Evolutionary conservation across 2,113 vertebrate species (phyloP), one percentile per base, ranked within the genome.

Genomic region (Cyanoderma ruficeps): DNA sequence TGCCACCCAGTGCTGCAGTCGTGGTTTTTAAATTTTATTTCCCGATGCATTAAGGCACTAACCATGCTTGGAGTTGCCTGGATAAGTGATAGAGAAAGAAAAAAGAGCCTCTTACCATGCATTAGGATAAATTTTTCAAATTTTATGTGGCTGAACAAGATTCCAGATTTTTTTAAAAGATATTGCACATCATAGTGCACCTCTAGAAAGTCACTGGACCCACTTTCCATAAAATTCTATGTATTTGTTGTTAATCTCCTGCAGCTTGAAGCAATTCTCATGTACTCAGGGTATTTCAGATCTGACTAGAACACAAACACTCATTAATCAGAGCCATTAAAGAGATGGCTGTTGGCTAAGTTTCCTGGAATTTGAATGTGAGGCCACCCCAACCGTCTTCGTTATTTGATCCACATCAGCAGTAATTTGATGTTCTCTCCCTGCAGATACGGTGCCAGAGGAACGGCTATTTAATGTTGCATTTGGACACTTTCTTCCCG

Each of bases 401-500:
- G 12, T 65, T 83, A 90, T 57, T 96, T 52, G 89, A 94, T 86
- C 83, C 89, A 61, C 70, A 91, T 78, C 85, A 95, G 68, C 92
- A 84, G 55, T 92, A 90, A 95, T 93, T 61, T 60, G 90, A 91
- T 91, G 64, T 87, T 92, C 77, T 95, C 87, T 96, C 79, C 52
- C 83, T 93, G 47, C 90, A 98, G 98, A 98, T 7, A 98, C 98
- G 9, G 67, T 97, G 91, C 97, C 97, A 31, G 79, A 97, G 53
- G 97, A 98, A 78, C 63, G 69, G 68, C 42, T 96, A 28, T 99
- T 99, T 93, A 97, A 97, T 85, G 56, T 98, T 52, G 56, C 91
- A 33, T 68, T 98, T 60, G 98, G 98, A 64, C 96, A 96, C 25
- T 98, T 98, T 53, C 95, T 97, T 57, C 80, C 83, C 1, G 98